Evolutionary conservation across 1,140 invertebrate species (phyloP).

Genomic region (Matsumurasca onukii): DNA sequence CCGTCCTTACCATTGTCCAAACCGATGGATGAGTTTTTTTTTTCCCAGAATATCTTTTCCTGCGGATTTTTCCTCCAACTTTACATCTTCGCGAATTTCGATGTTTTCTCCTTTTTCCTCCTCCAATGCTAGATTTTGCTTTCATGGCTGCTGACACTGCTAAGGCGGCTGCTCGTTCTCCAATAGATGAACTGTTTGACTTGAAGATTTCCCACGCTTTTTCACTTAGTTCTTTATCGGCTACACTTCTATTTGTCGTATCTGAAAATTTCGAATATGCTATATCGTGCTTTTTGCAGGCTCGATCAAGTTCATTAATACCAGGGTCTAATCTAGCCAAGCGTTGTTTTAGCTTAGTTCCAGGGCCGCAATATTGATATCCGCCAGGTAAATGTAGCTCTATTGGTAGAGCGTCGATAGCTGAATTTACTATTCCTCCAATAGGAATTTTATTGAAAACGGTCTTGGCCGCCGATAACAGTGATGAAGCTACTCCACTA

Average conservation of each 20-base stretch:
- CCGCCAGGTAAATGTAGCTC: constrained; percentile 50
- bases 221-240: constrained; percentile 47
- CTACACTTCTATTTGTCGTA: constrained; percentile 45
- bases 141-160: constrained; percentile 44
- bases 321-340: constrained; percentile 48
- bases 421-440: constrained; percentile 41
- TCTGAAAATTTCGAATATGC: constrained; percentile 47
- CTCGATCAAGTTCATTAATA: constrained; percentile 50
- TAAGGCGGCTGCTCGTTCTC: constrained; percentile 45
- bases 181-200: constrained; percentile 45
- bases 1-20: background rate
- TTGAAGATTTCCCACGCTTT: constrained; percentile 48
- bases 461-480: background rate
- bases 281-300: constrained; percentile 52
- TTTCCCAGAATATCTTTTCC: background rate
- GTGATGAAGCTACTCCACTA: background rate
- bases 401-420: constrained; percentile 49
- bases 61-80: background rate
- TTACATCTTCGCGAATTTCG: background rate
- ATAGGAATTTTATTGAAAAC: background rate
- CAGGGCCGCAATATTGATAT: constrained; percentile 52
- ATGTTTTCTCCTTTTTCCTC: constrained; percentile 41
- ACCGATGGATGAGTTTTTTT: background rate
- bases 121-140: constrained; percentile 44
- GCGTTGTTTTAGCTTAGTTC: constrained; percentile 50